Base-by-base conservation (phyloP, 2,797 vertebrate species). In the Pristis pectinata region DNA sequence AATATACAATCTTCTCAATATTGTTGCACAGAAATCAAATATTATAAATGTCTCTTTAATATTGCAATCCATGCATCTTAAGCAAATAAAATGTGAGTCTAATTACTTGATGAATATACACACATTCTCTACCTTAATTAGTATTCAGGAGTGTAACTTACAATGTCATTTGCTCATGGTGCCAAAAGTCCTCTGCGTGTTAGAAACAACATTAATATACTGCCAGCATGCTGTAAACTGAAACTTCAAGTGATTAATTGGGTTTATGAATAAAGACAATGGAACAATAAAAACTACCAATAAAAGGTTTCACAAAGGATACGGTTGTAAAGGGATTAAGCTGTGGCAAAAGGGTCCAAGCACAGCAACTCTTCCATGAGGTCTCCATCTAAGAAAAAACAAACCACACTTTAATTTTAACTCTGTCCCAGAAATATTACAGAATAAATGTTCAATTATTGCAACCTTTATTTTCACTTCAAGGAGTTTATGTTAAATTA, bases 211-310 rank as follows among this genome's bases (percentile, higher is more conserved):
- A 49, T 72, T 94, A 70, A 53, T 76, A 34, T 74, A 34, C 11
- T 74, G 44, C 70, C 44, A 74, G 41, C 30, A 13, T 67, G 15
- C 44, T 34, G 64, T 59, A 87, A 87, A 61, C 83, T 87, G 83
- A 56, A 87, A 87, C 53, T 59, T 56, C n/a, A 44, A 53, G 49
- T 74, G 70, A 94, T 94, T 76, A 94, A 74, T 56, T 94, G 70
- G 44, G 13, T 17, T 94, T 34, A 76, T 74, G 44, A 94, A 74
- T 94, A 72, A 94, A 94, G 44, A 94, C 41, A 94, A 94, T 94
- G 92, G 92, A 94, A 94, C 92, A 74, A 94, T 94, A 76, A 94
- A 94, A 44, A 34, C 70, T 49, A 74, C 10, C 92, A 56, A 53
- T 94, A 76, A 53, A 94, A 49, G 3, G 30, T 53, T 76, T 94